Percentiles rank a stretch among this genome's conserved stretches.
Evolutionary conservation across 2,113 vertebrate species (phyloP).

Genomic region (Onychostruthus taczanowskii): DNA sequence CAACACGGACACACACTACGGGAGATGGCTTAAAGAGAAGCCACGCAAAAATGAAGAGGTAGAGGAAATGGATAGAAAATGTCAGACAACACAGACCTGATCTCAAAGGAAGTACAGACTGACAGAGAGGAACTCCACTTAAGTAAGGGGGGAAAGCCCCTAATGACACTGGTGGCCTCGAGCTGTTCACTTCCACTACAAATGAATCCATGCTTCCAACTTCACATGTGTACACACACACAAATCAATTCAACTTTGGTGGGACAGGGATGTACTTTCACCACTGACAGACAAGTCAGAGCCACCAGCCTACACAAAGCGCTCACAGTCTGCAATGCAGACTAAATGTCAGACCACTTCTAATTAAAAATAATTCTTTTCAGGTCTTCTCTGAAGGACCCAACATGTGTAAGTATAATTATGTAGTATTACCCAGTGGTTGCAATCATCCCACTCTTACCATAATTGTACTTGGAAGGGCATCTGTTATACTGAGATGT

Average conservation of each 20-base stretch:
- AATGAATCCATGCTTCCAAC: not conserved
- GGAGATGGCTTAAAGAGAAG: not conserved
- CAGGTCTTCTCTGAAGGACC: not conserved
- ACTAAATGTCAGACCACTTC: not conserved
- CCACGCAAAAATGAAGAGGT: not conserved
- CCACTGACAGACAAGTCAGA: not conserved
- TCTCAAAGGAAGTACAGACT: not conserved
- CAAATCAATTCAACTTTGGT: not conserved
- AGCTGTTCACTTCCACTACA: not conserved
- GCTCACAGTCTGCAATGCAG: not conserved
- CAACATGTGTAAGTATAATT: not conserved
- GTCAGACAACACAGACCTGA: not conserved
- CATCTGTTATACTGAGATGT: not conserved
- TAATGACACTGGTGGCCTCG: not conserved
- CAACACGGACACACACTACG: not conserved
- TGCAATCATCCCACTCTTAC: not conserved
- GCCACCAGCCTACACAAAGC: not conserved
- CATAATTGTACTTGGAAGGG: not conserved
- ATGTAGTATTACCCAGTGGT: not conserved
- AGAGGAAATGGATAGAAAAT: not conserved
- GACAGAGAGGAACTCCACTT: not conserved
- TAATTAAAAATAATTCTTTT: constrained; percentile 27
- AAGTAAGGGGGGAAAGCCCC: not conserved
- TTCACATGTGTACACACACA: accelerated
- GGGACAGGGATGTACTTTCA: not conserved